Evolutionary conservation across 1,140 invertebrate species (phyloP), one percentile per base, ranked within the genome.

Genomic region (Sycobia sp.): DNA sequence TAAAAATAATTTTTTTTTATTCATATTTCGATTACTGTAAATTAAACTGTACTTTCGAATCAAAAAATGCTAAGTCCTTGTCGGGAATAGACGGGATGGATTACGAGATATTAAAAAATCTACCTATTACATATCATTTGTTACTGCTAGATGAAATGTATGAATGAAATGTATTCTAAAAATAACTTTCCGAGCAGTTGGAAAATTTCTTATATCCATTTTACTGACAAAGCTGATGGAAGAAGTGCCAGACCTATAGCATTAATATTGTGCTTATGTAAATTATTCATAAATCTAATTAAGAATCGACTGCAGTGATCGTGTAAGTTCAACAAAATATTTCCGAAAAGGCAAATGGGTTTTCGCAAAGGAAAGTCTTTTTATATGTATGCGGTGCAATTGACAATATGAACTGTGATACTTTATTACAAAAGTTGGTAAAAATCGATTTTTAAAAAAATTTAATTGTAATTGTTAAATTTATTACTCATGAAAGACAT

Each of bases 311-410:
- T 51, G 14, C 29, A 51, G 20, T 51, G 49, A 16, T 51, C 16
- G 29, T n/a, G 4, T 34, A 16, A 51, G 36, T 20, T n/a, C 18
- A 51, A 34, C 9, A 10, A 34, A 4, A 9, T 51, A 2, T 20
- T 51, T 36, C 29, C 49, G 3, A 51, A 34, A 16, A 51, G 16
- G 11, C 49, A 51, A 36, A 13, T n/a, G 4, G 29, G 11, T 32
- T 32, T 32, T 11, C 29, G 29, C 11, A 11, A 4, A 32, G 29
- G 29, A 7, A 10, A 29, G 49, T 39, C 36, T 57, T 57, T 22
- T 13, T 56, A 29, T 25, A 56, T 44, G 41, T 56, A 29, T 25
- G 27, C 11, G 23, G 43, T 25, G 44, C 56, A n/a, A 49, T 58
- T 25, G 43, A 47, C 22, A 58, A 58, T 38, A 25, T 58, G 4